These are phyloP conservation scores for Ardeotis arabs DNA, from an alignment of 2,113 vertebrate species.

Conservation along the genomic window DNA sequence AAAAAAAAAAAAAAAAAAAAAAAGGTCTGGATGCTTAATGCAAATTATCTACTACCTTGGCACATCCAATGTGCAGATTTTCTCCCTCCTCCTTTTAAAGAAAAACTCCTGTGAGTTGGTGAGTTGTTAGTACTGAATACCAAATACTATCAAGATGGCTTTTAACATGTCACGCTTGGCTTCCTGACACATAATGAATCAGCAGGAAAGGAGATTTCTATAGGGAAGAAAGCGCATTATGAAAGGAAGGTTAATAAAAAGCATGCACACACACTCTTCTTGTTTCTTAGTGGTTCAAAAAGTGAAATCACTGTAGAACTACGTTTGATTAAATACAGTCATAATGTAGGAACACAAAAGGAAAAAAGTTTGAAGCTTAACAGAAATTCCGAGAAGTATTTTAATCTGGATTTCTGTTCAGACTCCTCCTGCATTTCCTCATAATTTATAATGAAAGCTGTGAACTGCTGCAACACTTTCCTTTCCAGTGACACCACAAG, in stretches of 20 bases:
- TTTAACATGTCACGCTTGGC: constrained; percentile 73
- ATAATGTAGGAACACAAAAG: background rate
- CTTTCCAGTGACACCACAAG: background rate
- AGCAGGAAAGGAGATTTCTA: constrained; percentile 66
- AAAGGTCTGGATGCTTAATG: constrained; percentile 72
- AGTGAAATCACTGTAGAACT: background rate
- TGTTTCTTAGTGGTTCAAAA: constrained; percentile 1
- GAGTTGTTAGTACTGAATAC: constrained; percentile 71
- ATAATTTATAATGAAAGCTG: background rate
- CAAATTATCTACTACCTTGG: constrained; percentile 73
- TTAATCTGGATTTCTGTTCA: background rate
- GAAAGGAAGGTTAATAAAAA: constrained; percentile 55
- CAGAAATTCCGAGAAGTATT: constrained; percentile 7
- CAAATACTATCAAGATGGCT: constrained; percentile 73
- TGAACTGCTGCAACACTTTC: background rate
- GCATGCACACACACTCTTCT: background rate
- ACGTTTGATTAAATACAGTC: background rate
- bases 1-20: no score
- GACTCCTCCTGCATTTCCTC: background rate
- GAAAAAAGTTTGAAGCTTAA: background rate
- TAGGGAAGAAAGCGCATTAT: constrained; percentile 23
- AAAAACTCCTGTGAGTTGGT: constrained; percentile 52
- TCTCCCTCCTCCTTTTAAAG: constrained; percentile 23
- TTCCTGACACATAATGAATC: constrained; percentile 74
- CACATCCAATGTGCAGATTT: constrained; percentile 71